Conservation (phyloP, 2,113 vertebrate species). For the Balaeniceps rex region DNA sequence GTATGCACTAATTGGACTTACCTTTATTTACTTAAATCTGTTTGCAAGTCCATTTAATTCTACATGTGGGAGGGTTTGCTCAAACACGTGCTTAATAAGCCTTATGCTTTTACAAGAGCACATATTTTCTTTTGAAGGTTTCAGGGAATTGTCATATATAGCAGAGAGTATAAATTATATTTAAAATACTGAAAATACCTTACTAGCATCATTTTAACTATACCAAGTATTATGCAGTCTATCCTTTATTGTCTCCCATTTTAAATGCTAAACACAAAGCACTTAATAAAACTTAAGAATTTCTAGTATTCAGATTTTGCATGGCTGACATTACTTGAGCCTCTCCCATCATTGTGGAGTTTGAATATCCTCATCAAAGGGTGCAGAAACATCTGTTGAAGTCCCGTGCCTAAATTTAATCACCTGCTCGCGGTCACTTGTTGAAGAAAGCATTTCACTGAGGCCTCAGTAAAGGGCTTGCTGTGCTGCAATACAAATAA, state of each 20-base stretch:
- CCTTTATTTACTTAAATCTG: background rate
- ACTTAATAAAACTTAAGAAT: background rate
- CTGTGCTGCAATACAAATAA: background rate
- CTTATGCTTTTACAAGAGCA: background rate
- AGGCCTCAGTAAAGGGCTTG: background rate
- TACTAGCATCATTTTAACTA: background rate
- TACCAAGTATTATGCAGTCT: background rate
- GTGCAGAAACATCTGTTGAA: background rate
- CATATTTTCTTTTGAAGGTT: background rate
- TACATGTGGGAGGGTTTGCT: background rate
- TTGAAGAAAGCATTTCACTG: background rate
- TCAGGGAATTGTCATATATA: background rate
- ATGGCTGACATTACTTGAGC: background rate
- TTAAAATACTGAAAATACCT: background rate
- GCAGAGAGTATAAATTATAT: background rate
- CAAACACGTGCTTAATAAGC: background rate
- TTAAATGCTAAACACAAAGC: background rate
- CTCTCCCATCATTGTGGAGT: background rate
- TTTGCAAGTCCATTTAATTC: background rate
- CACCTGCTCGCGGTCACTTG: background rate
- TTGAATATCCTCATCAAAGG: background rate
- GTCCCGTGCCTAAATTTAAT: background rate
- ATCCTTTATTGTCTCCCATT: background rate
- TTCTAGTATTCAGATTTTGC: background rate
- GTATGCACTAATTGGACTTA: background rate